These are phyloP conservation scores for Ondatra zibethicus DNA, from an alignment of 2,113 vertebrate species.

Conservation along the genomic window DNA sequence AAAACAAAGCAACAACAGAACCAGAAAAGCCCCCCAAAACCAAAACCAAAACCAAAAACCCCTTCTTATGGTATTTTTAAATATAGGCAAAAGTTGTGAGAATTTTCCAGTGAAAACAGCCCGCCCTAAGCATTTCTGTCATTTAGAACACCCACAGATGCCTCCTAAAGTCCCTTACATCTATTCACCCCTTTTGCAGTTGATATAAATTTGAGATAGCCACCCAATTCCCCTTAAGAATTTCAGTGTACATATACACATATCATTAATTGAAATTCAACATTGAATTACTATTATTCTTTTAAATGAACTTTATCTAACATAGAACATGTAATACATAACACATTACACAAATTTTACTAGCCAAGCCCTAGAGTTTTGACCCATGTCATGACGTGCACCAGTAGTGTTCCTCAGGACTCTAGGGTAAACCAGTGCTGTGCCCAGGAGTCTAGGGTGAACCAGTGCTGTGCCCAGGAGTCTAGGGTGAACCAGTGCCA, in stretches of 20 bases:
- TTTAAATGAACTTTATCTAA: neutral
- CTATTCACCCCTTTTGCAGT: neutral
- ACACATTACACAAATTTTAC: neutral
- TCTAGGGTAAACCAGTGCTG: neutral
- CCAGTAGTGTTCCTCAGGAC: neutral
- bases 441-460: neutral
- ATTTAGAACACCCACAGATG: neutral
- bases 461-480: no score
- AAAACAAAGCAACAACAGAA: neutral
- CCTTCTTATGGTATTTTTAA: neutral
- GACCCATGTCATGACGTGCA: neutral
- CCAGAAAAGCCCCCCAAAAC: no score
- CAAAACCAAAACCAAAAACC: no score
- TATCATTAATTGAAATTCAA: constrained; percentile 14
- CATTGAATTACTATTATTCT: neutral
- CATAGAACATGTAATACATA: neutral
- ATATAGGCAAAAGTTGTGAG: neutral
- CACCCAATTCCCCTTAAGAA: neutral
- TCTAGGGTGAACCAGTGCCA: no score
- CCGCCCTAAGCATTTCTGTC: neutral
- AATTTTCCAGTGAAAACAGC: neutral
- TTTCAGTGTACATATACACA: neutral
- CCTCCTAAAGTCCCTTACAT: neutral
- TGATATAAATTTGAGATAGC: neutral
- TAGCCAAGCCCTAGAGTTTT: neutral